Conservation (phyloP, 1,140 invertebrate species). For the Calosoma granatense region DNA sequence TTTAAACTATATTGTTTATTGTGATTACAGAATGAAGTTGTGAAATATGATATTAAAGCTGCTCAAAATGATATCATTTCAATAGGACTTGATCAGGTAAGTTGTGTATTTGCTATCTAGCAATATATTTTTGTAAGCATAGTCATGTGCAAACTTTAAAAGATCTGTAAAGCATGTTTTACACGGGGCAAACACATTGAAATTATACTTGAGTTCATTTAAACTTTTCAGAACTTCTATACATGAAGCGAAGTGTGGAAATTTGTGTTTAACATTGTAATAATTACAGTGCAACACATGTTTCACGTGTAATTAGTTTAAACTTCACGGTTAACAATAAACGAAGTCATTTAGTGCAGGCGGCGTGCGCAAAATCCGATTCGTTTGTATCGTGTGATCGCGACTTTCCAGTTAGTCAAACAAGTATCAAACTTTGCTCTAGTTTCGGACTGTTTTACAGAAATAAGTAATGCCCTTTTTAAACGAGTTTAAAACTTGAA, state of each 20-base stretch:
- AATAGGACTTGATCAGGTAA: slow-evolving; percentile 43
- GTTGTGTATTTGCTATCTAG: slow-evolving; percentile 14
- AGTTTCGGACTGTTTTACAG: background rate
- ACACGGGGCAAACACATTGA: background rate
- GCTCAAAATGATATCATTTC: slow-evolving; percentile 43
- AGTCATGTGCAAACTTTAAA: slow-evolving; percentile 3
- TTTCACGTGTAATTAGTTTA: too few species aligned
- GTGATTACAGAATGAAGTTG: slow-evolving; percentile 35
- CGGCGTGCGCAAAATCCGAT: background rate
- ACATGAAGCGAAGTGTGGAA: too few species aligned
- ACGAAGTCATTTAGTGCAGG: too few species aligned
- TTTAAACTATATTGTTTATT: slow-evolving; percentile 20
- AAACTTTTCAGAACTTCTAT: too few species aligned
- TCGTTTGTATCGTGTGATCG: background rate
- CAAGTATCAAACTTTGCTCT: slow-evolving; percentile 2
- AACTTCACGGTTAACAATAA: background rate
- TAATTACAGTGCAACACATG: too few species aligned
- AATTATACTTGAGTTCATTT: too few species aligned
- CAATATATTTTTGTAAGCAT: background rate
- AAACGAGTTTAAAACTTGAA: too few species aligned
- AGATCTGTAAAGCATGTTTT: background rate
- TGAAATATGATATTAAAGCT: slow-evolving; percentile 40
- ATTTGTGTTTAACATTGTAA: too few species aligned
- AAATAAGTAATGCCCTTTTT: background rate
- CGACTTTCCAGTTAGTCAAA: background rate